Base-by-base conservation (phyloP, 2,888 invertebrate genomes). In the Meiosimyza decipiens region DNA sequence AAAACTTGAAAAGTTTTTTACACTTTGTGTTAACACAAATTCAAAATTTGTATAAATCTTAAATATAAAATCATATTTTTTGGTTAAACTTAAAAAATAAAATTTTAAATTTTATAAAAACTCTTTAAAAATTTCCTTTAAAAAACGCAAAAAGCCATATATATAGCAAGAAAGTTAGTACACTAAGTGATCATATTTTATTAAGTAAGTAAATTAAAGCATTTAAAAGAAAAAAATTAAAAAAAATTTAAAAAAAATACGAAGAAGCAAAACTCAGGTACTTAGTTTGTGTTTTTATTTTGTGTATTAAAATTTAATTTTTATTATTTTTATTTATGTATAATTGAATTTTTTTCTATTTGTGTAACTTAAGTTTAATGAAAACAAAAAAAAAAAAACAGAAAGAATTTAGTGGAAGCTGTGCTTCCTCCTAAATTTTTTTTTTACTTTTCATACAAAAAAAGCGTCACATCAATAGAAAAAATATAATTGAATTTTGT, bases 191-290 rank as follows among this genome's bases (percentile, higher is more conserved):
- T 72, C 69, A 66, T 51, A 60, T 72, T 71, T 74, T 49, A 11
- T 40, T 62, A 65, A 71, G 60, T 62, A 64, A 67, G 74, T 69
- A 69, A 59, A 63, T 54, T 65, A 74, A 71, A 72, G 68, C 54
- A 54, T 52, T 49, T 65, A 57, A 62, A 71, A 67, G 62, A 51
- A 59, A 66, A 65, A 75, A 71, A 57, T 72, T 60, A 65, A 63
- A 50, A 64, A 73, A 71, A 63, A 71, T 33, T 22, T 71, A 76
- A 51, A 54, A 74, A 66, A 76, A 73, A 75, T 64, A 76, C 70
- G 77, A 76, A 71, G 74, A 72, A 75, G 74, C 74, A 80, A 73
- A 85, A 83, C 84, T 85, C 86, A 86, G 86, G 85, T 85, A 85
- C 86, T 85, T 85, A 86, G 86, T 84, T 82, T 82, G 82, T 82